Evolutionary conservation across 2,113 vertebrate species (phyloP).

Genomic region (Strix aluco): DNA sequence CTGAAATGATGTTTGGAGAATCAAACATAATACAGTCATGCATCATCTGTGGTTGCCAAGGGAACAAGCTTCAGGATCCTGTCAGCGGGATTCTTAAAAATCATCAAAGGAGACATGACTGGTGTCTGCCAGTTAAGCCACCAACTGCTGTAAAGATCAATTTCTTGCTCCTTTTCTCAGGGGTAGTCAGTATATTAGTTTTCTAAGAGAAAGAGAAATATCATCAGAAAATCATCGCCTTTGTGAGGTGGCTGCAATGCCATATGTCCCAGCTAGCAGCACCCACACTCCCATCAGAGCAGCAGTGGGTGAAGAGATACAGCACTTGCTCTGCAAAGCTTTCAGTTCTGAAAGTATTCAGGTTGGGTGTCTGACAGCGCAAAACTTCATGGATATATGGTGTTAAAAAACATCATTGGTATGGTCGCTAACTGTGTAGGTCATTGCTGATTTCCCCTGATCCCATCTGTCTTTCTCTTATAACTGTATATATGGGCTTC

Average conservation of each 20-base stretch:
- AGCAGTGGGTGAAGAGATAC: neutral
- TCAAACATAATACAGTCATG: constrained; percentile 40
- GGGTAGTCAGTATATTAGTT: neutral
- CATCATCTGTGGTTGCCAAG: constrained; percentile 57
- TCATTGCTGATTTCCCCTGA: neutral
- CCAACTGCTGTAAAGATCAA: constrained; percentile 17
- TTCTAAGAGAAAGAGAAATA: constrained; percentile 3
- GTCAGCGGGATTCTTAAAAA: constrained; percentile 38
- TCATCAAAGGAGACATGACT: neutral
- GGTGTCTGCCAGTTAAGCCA: constrained; percentile 30
- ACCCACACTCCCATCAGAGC: neutral
- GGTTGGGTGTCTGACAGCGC: neutral
- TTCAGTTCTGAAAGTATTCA: neutral
- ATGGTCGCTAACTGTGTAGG: neutral
- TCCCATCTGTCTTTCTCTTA: neutral
- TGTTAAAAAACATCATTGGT: neutral
- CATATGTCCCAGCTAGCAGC: neutral
- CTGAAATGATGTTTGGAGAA: constrained; percentile 36
- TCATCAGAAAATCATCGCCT: neutral
- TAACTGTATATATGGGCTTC: neutral
- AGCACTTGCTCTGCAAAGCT: neutral
- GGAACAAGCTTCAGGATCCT: constrained; percentile 42
- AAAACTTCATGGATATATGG: neutral
- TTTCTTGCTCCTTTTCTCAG: neutral
- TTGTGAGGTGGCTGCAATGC: neutral